Evolutionary conservation across 2,888 invertebrate species (phyloP).

Genomic region (Drosophila suboccidentalis): DNA sequence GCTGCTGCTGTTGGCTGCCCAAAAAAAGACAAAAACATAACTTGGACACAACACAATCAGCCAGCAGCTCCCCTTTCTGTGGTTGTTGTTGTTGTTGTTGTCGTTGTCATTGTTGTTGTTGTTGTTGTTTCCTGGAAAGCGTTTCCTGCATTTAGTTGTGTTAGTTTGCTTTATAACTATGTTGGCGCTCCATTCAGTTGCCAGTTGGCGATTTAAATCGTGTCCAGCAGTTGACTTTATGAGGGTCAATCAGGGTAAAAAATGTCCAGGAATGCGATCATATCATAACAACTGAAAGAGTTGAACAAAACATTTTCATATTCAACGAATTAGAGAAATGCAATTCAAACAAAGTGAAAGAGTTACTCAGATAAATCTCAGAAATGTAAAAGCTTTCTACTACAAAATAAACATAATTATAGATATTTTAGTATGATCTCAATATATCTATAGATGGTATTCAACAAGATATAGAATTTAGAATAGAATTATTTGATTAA

Average conservation of each 20-base stretch:
- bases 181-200: slow-evolving; percentile 51
- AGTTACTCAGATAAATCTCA: neutral
- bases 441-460: too few relatives aligned
- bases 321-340: neutral
- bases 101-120: slow-evolving; percentile 52
- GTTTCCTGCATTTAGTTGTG: slow-evolving; percentile 78
- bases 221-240: slow-evolving; percentile 71
- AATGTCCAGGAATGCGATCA: slow-evolving; percentile 48
- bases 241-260: slow-evolving; percentile 75
- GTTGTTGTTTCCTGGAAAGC: slow-evolving; percentile 72
- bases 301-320: slow-evolving; percentile 8
- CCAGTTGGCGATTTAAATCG: slow-evolving; percentile 62
- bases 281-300: slow-evolving; percentile 19
- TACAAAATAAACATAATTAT: too few relatives aligned
- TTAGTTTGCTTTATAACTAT: slow-evolving; percentile 71
- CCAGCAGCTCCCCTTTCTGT: slow-evolving; percentile 37
- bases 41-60: slow-evolving; percentile 76
- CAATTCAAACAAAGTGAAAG: neutral
- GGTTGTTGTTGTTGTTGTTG: slow-evolving; percentile 28
- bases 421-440: too few relatives aligned
- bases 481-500: too few relatives aligned
- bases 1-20: slow-evolving; percentile 54
- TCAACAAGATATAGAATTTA: too few relatives aligned
- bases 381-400: neutral
- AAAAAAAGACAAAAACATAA: slow-evolving; percentile 46